These are phyloP conservation scores for Mustelus asterias DNA, from an alignment of 2,113 vertebrate species.

Conservation along the genomic window DNA sequence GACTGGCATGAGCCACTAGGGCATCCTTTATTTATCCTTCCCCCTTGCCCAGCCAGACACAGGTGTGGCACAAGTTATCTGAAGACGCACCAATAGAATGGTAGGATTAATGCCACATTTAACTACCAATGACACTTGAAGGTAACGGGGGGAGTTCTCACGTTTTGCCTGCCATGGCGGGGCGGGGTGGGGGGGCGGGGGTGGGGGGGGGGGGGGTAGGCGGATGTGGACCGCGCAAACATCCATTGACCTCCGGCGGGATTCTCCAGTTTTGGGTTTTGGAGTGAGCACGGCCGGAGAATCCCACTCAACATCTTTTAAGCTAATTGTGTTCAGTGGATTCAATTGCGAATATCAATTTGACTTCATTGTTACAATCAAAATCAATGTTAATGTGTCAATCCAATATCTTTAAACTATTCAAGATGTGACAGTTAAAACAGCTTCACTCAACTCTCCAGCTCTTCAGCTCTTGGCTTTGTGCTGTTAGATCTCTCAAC, in stretches of 20 bases:
- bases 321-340: neutral
- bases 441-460: neutral
- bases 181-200: too few relatives aligned
- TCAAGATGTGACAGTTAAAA: neutral
- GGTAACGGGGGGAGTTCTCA: too few relatives aligned
- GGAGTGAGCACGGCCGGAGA: too few relatives aligned
- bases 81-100: neutral
- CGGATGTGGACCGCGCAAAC: too few relatives aligned
- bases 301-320: neutral
- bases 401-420: neutral
- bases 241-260: too few relatives aligned
- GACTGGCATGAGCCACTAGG: neutral
- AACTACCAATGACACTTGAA: too few relatives aligned
- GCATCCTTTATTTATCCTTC: too few relatives aligned
- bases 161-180: too few relatives aligned
- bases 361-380: neutral
- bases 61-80: too few relatives aligned
- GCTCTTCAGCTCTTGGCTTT: neutral
- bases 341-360: neutral
- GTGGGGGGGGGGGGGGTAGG: too few relatives aligned
- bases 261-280: too few relatives aligned
- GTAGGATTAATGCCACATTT: neutral
- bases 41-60: too few relatives aligned
- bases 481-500: neutral
- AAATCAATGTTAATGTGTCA: neutral